Base-by-base conservation (phyloP, 2,797 vertebrate species). In the Arnoldichthys spilopterus region DNA sequence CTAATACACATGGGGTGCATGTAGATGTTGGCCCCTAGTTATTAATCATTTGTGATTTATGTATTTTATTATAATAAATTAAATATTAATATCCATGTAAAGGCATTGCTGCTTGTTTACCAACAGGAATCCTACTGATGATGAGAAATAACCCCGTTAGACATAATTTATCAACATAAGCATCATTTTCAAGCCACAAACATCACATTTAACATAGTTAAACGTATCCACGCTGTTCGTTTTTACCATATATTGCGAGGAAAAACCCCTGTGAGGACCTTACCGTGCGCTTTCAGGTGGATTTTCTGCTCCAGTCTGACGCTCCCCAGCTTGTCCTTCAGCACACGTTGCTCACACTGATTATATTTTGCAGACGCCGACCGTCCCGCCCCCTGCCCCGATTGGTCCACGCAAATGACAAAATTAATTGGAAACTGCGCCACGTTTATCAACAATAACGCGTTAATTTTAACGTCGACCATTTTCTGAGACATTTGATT, bases 351-450 rank as follows among this genome's bases (percentile, higher is more conserved):
- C 37, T 74, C 74, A 72, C 68, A 74, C 77, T n/a, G 81, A 70
- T 77, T 88, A 80, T 82, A 84, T 84, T 84, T 54, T 79, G 61
- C 64, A 71, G 59, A 74, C 37, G 28, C 26, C 28, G 72, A 37
- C 73, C 84, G 34, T 34, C 86, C 86, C 79, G n/a, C 67, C 80
- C 69, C 64, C 2, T 32, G 16, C 32, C 26, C 71, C 64, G 70
- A 85, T 86, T 86, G 85, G 78, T 53, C 66, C 73, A 34, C n/a
- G 20, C 9, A 54, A 70, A 47, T 47, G 9, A 22, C 16, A 1
- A 51, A 11, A 15, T 72, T 62, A 45, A 34, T 47, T 2, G 43
- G 22, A 63, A 16, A 8, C n/a, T 64, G 28, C 28, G 11, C 2
- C 2, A 18, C 37, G 3, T 34, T 8, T 11, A 59, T 26, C 13